phyloP scores from a whole-genome alignment of 1,140 invertebrate species.

The Whitmania pigra region DNA sequence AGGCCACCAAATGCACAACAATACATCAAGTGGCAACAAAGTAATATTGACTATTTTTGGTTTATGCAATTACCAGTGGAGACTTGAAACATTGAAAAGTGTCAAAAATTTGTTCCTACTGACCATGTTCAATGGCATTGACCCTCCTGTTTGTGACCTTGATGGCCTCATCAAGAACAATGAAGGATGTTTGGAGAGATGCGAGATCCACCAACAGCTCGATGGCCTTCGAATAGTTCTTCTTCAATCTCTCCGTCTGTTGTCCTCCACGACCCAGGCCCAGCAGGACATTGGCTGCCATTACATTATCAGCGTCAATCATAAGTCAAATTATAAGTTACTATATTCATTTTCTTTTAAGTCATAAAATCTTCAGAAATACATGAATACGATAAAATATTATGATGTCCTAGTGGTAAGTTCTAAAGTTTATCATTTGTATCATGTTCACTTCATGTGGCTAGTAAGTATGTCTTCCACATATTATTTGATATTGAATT shows the following conservation, averaged over 20 bases:
- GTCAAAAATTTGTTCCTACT: too few relatives aligned
- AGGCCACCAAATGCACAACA: too few relatives aligned
- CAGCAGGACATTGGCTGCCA: conserved; percentile 52
- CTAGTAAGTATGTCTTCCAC: not conserved
- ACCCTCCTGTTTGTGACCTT: conserved; percentile 95
- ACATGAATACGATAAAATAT: too few relatives aligned
- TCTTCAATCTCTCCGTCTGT: conserved; percentile 83
- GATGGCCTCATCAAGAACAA: conserved; percentile 90
- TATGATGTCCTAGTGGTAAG: too few relatives aligned
- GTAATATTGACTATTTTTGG: too few relatives aligned
- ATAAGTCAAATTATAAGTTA: not conserved
- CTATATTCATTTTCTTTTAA: not conserved
- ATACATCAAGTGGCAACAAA: too few relatives aligned
- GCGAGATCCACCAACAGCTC: conserved; percentile 83
- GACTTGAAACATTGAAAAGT: too few relatives aligned
- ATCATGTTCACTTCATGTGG: too few relatives aligned
- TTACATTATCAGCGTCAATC: not conserved
- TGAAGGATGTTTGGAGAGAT: conserved; percentile 88
- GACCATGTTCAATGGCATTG: conserved; percentile 97
- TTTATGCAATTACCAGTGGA: too few relatives aligned
- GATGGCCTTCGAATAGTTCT: conserved; percentile 81
- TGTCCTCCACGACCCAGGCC: conserved; percentile 86
- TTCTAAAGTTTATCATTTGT: too few relatives aligned
- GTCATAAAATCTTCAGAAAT: too few relatives aligned
- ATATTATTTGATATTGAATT: not conserved